A percentile compares a stretch with the other conserved stretches of the same genome.
These are phyloP conservation scores for Oligia strigilis DNA, from an alignment of 2,888 invertebrate genomes.

Conservation along the genomic window DNA sequence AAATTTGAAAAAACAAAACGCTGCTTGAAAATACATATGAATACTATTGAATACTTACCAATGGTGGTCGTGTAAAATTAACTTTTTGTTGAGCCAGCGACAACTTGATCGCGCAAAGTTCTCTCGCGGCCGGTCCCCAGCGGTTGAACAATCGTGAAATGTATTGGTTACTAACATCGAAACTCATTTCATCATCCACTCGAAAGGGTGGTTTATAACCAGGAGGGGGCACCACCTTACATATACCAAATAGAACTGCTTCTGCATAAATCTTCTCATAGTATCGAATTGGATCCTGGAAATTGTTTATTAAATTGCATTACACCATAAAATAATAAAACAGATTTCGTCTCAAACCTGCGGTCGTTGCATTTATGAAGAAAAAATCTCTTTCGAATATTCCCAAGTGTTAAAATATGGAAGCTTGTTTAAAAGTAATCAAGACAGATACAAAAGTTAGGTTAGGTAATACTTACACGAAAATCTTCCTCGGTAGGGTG, in stretches of 20 bases:
- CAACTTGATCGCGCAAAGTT: conserved; percentile 95
- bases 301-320: not conserved
- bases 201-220: conserved; percentile 94
- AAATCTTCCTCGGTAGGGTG: conserved; percentile 96
- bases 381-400: not conserved
- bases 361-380: not conserved
- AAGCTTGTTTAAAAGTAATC: not conserved
- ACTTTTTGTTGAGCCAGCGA: conserved; percentile 95
- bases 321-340: not conserved
- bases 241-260: conserved; percentile 96
- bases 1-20: not conserved
- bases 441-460: not conserved
- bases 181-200: conserved; percentile 95
- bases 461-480: conserved; percentile 71
- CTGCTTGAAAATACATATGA: not conserved
- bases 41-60: conserved; percentile 89
- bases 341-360: not conserved
- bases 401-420: not conserved
- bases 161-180: conserved; percentile 97
- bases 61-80: conserved; percentile 93
- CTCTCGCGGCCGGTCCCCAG: conserved; percentile 97
- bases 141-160: conserved; percentile 96
- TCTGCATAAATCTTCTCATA: conserved; percentile 94
- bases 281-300: conserved; percentile 95
- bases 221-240: conserved; percentile 95